Base-by-base conservation (phyloP, 2,888 invertebrate genomes). In the Leucophenga montana region DNA sequence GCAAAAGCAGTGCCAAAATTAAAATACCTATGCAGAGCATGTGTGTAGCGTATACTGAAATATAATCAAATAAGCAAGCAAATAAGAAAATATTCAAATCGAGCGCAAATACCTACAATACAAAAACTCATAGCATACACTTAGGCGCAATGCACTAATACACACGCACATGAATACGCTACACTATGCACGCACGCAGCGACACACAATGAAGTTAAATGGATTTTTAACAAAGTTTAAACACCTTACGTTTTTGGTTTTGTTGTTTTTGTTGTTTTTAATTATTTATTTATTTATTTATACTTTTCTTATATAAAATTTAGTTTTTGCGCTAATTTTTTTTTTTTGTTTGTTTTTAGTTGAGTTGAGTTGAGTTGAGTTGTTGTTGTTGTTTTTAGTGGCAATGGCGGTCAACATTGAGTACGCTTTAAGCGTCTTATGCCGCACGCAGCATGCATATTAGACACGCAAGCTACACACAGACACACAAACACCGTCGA, bases 151-250 rank as follows among this genome's bases (percentile, higher is more conserved):
- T 18, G n/a, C n/a, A 5, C 1, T 4, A n/a, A 8, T n/a, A 50
- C 1, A 50, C 50, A 18, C 1, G 16, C n/a, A 50, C n/a, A 27
- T 3, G 4, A 27, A 27, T 27, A 2, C 27, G 4, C 27, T 4
- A 18, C 48, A 18, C 50, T 16, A 66, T 4, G 22, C 66, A 66
- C 54, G 22, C 44, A 44, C 33, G 44, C 16, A 22, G 44, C 39
- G 39, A 39, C 61, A 39, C n/a, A n/a, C 61, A n/a, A 48, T 50
- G 16, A 4, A 50, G 13, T 50, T 22, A 64, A 72, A 69, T 68
- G 75, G 70, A 68, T 67, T 72, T 69, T 72, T 75, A 73, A 75
- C 67, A 65, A 67, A 65, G 65, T 50, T 46, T 65, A n/a, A 48
- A 48, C 65, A 48, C 48, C 22, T 48, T 61, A 48, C 48, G 20